A percentile compares a stretch with the other conserved stretches of the same genome.
Conservation (phyloP, 1,140 invertebrate genomes). For the Leucophenga varia region DNA sequence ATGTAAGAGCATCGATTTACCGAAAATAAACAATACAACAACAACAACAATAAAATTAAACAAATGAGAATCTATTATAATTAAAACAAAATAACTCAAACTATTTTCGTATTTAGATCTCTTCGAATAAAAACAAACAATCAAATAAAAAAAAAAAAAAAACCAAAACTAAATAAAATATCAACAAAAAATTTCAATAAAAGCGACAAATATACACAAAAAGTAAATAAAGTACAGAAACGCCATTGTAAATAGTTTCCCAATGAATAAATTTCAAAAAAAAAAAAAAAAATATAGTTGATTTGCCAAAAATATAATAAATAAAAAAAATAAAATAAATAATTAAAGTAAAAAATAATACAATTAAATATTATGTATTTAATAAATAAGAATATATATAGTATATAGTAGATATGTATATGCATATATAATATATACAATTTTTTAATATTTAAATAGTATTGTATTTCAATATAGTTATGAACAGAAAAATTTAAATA, state of each 20-base stretch:
- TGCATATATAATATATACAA: too few species aligned
- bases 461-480: too few species aligned
- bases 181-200: constrained; percentile 19
- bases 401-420: constrained; percentile 13
- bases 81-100: too few species aligned
- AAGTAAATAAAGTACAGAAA: not conserved
- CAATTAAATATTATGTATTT: constrained; percentile 6
- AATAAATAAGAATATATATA: constrained; percentile 21
- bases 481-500: constrained; percentile 11
- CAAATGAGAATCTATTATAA: too few species aligned
- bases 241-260: constrained; percentile 15
- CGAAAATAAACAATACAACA: constrained; percentile 34
- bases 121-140: too few species aligned
- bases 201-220: not conserved
- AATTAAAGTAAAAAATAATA: constrained; percentile 25
- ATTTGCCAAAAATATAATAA: constrained; percentile 6
- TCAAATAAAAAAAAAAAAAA: constrained; percentile 16
- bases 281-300: constrained; percentile 26
- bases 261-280: constrained; percentile 41
- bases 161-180: constrained; percentile 12
- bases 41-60: constrained; percentile 12
- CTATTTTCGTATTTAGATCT: too few species aligned
- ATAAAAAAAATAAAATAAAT: constrained; percentile 10
- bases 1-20: constrained; percentile 23
- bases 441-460: too few species aligned